A percentile compares a stretch with the other conserved stretches of the same genome.
phyloP scores from a whole-genome alignment of 2,113 vertebrate genomes.

The Bostrychus sinensis region DNA sequence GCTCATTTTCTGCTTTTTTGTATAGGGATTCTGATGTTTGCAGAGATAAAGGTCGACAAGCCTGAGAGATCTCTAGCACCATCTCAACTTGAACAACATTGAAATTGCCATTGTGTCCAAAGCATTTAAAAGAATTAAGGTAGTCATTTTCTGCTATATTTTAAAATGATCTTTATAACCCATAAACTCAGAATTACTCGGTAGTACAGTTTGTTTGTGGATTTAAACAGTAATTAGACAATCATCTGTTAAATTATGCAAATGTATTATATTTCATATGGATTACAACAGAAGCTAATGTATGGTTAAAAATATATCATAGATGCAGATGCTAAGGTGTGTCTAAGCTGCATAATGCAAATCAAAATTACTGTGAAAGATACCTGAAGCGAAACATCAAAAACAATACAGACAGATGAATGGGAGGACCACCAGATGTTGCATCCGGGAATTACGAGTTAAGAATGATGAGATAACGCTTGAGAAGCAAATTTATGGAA shows the following conservation, averaged over 20 bases:
- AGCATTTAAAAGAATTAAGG: constrained; percentile 55
- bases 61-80: constrained; percentile 70
- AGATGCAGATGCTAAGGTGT: constrained; percentile 42
- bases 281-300: not conserved
- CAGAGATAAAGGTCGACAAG: constrained; percentile 87
- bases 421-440: constrained; percentile 53
- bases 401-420: constrained; percentile 44
- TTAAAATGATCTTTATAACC: constrained; percentile 25
- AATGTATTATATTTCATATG: constrained; percentile 4
- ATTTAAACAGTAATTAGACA: not conserved
- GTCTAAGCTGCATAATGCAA: not conserved
- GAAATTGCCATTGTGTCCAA: constrained; percentile 76
- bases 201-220: not conserved
- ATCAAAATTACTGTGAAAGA: constrained; percentile 16
- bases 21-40: constrained; percentile 91
- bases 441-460: constrained; percentile 40
- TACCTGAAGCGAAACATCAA: constrained; percentile 37
- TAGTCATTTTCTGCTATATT: constrained; percentile 39
- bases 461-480: constrained; percentile 39
- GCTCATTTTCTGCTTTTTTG: constrained; percentile 91
- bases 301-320: constrained; percentile 10
- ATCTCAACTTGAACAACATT: constrained; percentile 75
- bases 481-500: constrained; percentile 19
- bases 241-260: constrained; percentile 12
- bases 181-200: not conserved